These are phyloP conservation scores for Anseranas semipalmata DNA, from an alignment of 2,113 vertebrate species.

Conservation along the genomic window DNA sequence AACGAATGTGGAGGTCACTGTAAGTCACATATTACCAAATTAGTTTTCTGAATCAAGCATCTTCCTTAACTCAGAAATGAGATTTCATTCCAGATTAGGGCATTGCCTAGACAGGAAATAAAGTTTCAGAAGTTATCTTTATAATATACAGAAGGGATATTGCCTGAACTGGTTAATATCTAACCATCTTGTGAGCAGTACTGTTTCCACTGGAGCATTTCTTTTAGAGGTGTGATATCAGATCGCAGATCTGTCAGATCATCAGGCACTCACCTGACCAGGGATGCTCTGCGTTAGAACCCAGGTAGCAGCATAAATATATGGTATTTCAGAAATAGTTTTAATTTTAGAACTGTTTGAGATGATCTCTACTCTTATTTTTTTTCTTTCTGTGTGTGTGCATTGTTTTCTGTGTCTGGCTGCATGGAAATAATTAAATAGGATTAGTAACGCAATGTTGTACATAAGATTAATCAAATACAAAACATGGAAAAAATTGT, in stretches of 20 bases:
- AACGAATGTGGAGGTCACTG: neutral
- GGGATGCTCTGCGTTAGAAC: neutral
- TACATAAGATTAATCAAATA: neutral
- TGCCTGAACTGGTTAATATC: slow-evolving; percentile 15
- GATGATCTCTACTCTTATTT: neutral
- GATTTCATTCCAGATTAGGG: slow-evolving; percentile 58
- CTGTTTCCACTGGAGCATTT: neutral
- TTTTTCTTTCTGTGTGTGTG: neutral
- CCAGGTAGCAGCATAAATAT: neutral
- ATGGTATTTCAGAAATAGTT: neutral
- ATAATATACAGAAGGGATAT: slow-evolving; percentile 3
- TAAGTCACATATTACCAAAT: neutral
- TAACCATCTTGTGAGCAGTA: neutral
- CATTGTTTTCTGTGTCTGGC: neutral
- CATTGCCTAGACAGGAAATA: slow-evolving; percentile 38
- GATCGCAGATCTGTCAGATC: neutral
- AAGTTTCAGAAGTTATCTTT: slow-evolving; percentile 29
- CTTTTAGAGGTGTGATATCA: neutral
- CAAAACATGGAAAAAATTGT: neutral
- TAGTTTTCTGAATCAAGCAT: slow-evolving; percentile 15
- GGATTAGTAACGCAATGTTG: neutral
- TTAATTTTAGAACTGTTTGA: neutral
- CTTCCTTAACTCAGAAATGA: neutral
- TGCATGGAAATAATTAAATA: neutral
- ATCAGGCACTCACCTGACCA: neutral